Conservation (phyloP, 2,888 invertebrate species). For the Ferdinandea cuprea region DNA sequence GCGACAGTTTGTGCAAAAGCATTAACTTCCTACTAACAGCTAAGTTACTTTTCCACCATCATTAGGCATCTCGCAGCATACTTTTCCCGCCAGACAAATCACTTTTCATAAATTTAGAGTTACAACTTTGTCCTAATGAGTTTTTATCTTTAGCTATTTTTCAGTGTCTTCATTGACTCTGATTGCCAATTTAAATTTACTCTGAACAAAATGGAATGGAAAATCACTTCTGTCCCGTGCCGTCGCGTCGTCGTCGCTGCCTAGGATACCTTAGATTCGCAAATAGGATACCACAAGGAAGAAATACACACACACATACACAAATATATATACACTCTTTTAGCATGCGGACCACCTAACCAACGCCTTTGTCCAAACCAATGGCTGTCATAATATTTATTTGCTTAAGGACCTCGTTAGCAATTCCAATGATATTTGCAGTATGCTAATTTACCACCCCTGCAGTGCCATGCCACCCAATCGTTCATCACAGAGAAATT, state of each 20-base stretch:
- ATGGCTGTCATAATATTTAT: conserved; percentile 65
- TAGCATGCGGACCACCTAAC: no score
- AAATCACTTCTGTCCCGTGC: conserved; percentile 49
- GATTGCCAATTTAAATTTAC: conserved; percentile 62
- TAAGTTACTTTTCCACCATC: conserved; percentile 7
- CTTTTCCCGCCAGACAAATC: conserved; percentile 41
- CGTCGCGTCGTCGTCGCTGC: not conserved
- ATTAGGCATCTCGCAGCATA: conserved; percentile 13
- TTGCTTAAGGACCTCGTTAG: conserved; percentile 72
- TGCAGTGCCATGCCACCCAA: not conserved
- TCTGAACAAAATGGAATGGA: conserved; percentile 62
- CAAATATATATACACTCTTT: not conserved
- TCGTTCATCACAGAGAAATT: conserved; percentile 39
- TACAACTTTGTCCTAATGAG: conserved; percentile 58
- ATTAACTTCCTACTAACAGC: not conserved
- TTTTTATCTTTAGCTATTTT: conserved; percentile 46
- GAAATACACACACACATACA: not conserved
- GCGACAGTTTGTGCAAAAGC: not conserved
- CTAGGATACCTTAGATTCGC: not conserved
- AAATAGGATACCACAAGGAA: conserved; percentile 36
- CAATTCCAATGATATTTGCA: conserved; percentile 73
- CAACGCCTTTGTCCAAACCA: conserved; percentile 9
- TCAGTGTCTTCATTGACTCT: conserved; percentile 25
- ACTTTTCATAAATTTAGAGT: conserved; percentile 45
- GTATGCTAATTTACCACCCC: conserved; percentile 66